These are phyloP conservation scores for Acleris laterana DNA, from an alignment of 2,888 invertebrate genomes.

Conservation along the genomic window DNA sequence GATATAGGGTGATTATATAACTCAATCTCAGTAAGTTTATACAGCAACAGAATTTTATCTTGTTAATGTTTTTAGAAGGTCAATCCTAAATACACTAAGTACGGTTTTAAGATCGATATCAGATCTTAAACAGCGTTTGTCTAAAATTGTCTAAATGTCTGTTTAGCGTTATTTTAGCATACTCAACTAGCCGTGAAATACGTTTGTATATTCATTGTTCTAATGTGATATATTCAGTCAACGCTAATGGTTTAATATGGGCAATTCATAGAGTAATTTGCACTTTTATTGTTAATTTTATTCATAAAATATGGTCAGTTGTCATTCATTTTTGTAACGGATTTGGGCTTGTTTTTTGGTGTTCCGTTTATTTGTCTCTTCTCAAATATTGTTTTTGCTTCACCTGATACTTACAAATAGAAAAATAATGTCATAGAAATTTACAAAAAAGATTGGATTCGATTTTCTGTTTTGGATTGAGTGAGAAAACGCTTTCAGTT, in stretches of 20 bases:
- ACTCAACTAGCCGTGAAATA: conserved; percentile 58
- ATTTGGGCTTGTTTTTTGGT: neutral
- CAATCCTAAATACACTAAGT: conserved; percentile 43
- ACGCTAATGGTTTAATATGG: conserved; percentile 3
- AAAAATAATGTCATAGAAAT: too few species aligned
- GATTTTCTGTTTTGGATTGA: too few species aligned
- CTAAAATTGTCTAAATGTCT: conserved; percentile 27
- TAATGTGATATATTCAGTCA: conserved; percentile 36
- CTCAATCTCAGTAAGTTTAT: too few species aligned
- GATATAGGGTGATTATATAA: too few species aligned
- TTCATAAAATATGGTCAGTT: too few species aligned
- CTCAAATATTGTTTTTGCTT: too few species aligned
- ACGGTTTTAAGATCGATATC: conserved; percentile 56
- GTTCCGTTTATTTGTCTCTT: too few species aligned
- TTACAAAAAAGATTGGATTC: too few species aligned
- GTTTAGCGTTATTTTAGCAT: conserved; percentile 50
- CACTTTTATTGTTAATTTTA: conserved; percentile 3
- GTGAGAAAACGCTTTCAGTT: too few species aligned
- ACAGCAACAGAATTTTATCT: neutral
- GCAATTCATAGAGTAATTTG: conserved; percentile 7
- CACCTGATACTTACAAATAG: too few species aligned
- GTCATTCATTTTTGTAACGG: neutral
- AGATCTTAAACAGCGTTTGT: conserved; percentile 43
- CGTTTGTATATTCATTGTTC: conserved; percentile 40
- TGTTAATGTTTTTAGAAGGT: conserved; percentile 21